These are phyloP conservation scores for Brachionus rubens DNA, from an alignment of 1,140 invertebrate genomes.

Conservation along the genomic window DNA sequence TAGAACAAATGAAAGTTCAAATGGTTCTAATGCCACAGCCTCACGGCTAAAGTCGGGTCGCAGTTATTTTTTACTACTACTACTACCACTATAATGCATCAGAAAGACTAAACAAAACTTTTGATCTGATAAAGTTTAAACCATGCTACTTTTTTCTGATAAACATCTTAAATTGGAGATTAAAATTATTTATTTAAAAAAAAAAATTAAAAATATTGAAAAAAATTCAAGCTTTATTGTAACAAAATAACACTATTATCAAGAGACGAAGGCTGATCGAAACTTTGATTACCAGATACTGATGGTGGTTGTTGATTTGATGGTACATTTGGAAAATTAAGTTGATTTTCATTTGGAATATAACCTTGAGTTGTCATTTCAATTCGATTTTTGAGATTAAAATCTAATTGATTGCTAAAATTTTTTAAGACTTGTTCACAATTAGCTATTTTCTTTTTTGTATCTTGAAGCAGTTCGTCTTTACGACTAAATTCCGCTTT, in stretches of 20 bases:
- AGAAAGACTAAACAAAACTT: too few relatives aligned
- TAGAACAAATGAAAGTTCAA: too few relatives aligned
- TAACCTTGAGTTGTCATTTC: slow-evolving; percentile 37
- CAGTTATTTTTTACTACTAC: too few relatives aligned
- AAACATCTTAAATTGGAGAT: too few relatives aligned
- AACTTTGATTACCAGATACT: slow-evolving; percentile 27
- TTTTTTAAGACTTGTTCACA: slow-evolving; percentile 21
- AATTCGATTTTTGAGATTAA: slow-evolving; percentile 13
- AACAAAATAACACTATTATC: slow-evolving; percentile 28
- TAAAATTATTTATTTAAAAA: too few relatives aligned
- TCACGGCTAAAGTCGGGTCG: too few relatives aligned
- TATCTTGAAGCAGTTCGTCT: neutral
- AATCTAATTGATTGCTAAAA: neutral
- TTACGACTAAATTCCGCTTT: slow-evolving; percentile 1
- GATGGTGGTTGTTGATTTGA: slow-evolving; percentile 36
- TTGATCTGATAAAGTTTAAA: too few relatives aligned
- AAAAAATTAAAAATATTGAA: too few relatives aligned
- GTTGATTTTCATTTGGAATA: slow-evolving; percentile 6
- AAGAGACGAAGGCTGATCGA: slow-evolving; percentile 14
- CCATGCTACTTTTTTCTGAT: too few relatives aligned
- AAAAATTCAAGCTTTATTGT: slow-evolving; percentile 30
- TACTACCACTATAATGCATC: too few relatives aligned
- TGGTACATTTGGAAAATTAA: slow-evolving; percentile 20
- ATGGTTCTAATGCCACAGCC: too few relatives aligned
- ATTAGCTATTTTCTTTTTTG: neutral